phyloP scores from a whole-genome alignment of 2,888 invertebrate species.

The Drosophila paracracens region DNA sequence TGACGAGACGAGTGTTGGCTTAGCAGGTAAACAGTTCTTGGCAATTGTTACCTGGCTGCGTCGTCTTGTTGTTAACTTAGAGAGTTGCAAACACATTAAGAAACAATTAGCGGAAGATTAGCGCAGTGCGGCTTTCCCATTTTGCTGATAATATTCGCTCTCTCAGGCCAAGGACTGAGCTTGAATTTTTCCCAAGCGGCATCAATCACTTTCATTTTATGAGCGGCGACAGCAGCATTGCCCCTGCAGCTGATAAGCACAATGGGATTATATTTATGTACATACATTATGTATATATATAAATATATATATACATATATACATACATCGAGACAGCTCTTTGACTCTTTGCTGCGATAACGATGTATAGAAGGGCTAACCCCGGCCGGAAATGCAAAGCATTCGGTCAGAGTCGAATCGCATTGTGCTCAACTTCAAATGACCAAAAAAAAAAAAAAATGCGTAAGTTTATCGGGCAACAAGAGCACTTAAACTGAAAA shows the following conservation, averaged over 20 bases:
- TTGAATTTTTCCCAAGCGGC: conserved; percentile 26
- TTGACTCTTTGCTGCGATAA: conserved; percentile 39
- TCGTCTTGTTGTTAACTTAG: conserved; percentile 30
- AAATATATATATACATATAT: neutral
- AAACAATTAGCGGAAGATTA: conserved; percentile 77
- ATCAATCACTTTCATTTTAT: conserved; percentile 71
- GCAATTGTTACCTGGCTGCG: conserved; percentile 17
- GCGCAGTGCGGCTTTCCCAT: conserved; percentile 35
- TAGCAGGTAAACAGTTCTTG: conserved; percentile 37
- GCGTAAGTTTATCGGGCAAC: conserved; percentile 61
- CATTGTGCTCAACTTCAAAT: conserved; percentile 28
- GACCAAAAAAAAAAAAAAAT: conserved; percentile 36
- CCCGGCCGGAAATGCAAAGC: conserved; percentile 47
- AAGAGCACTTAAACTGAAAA: conserved; percentile 71
- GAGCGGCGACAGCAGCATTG: conserved; percentile 45
- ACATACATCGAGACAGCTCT: conserved; percentile 2
- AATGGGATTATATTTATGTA: conserved; percentile 4
- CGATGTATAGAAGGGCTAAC: conserved; percentile 40
- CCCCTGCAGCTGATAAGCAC: conserved; percentile 42
- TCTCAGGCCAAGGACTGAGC: conserved; percentile 23
- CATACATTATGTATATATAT: neutral
- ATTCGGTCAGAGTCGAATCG: conserved; percentile 16
- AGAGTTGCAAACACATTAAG: conserved; percentile 69
- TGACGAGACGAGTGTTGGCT: conserved; percentile 33
- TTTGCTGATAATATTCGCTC: conserved; percentile 36